These are phyloP conservation scores for Oxystoma pomonae DNA, from an alignment of 2,888 invertebrate species.

Conservation along the genomic window DNA sequence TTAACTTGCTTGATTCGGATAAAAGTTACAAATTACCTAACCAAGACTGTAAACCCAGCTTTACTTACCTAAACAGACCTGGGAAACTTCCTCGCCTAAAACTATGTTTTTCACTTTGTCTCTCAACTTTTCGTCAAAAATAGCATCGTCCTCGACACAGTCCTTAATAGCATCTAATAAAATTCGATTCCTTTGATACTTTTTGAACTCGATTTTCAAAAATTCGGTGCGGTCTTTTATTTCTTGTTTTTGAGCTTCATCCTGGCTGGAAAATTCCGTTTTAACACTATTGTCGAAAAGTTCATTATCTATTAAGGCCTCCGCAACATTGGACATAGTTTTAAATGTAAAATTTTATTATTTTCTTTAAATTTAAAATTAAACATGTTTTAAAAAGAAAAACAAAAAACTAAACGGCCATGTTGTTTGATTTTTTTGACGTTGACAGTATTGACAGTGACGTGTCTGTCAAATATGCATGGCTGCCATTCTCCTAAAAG, in stretches of 20 bases:
- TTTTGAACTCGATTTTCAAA: slow-evolving; percentile 33
- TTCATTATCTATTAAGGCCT: slow-evolving; percentile 14
- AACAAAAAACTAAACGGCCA: not conserved
- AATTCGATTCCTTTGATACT: slow-evolving; percentile 34
- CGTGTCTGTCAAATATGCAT: too few species aligned
- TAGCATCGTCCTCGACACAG: slow-evolving; percentile 27
- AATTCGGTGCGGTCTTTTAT: slow-evolving; percentile 33
- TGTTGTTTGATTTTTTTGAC: not conserved
- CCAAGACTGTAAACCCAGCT: too few species aligned
- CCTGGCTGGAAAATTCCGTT: slow-evolving; percentile 1
- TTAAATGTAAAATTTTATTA: not conserved
- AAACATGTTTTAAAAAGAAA: not conserved
- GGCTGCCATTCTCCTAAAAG: too few species aligned
- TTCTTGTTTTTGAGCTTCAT: slow-evolving; percentile 30
- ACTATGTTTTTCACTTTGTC: slow-evolving; percentile 34
- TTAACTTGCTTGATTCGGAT: too few species aligned
- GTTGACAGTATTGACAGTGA: too few species aligned
- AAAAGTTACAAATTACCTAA: too few species aligned
- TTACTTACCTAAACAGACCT: slow-evolving; percentile 21
- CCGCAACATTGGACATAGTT: slow-evolving; percentile 26
- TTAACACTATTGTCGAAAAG: slow-evolving; percentile 12
- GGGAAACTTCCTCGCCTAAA: slow-evolving; percentile 19
- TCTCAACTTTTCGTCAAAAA: slow-evolving; percentile 29
- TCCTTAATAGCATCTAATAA: slow-evolving; percentile 34
- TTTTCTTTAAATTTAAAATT: not conserved